Conservation (phyloP, 2,797 vertebrate species). For the Scleropages formosus region DNA sequence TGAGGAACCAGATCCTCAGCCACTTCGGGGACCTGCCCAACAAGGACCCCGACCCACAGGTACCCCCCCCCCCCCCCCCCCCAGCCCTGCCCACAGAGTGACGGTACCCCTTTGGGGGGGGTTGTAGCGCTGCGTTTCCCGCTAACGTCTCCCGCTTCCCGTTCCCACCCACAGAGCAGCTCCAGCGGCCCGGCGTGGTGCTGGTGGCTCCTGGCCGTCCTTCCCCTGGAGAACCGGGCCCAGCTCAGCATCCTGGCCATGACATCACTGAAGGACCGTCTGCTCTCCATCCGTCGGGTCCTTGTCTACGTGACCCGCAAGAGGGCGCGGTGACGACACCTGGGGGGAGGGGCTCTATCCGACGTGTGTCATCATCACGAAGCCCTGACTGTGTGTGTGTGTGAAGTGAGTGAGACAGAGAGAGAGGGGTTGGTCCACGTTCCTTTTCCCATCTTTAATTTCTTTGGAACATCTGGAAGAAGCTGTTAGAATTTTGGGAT, state of each 20-base stretch:
- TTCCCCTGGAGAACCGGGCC: conserved; percentile 84
- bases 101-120: background rate
- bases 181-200: conserved; percentile 86
- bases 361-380: too few species aligned
- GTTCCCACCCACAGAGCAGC: conserved; percentile 65
- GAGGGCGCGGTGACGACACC: conserved; percentile 73
- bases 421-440: too few species aligned
- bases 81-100: background rate
- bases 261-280: conserved; percentile 84
- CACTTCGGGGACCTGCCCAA: conserved; percentile 87
- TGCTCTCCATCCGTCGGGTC: conserved; percentile 81
- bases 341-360: conserved; percentile 31
- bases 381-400: too few species aligned
- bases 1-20: conserved; percentile 88
- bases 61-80: conserved; percentile 51
- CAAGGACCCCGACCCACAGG: conserved; percentile 83
- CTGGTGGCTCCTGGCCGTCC: conserved; percentile 89
- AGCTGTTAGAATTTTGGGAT: too few species aligned
- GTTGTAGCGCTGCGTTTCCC: background rate
- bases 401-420: too few species aligned
- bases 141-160: too few species aligned
- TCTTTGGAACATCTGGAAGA: too few species aligned
- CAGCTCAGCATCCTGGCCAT: conserved; percentile 87
- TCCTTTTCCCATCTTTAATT: too few species aligned
- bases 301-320: conserved; percentile 86